Base-by-base conservation (phyloP, 2,888 invertebrate species). In the Lasioglossum villosulum region DNA sequence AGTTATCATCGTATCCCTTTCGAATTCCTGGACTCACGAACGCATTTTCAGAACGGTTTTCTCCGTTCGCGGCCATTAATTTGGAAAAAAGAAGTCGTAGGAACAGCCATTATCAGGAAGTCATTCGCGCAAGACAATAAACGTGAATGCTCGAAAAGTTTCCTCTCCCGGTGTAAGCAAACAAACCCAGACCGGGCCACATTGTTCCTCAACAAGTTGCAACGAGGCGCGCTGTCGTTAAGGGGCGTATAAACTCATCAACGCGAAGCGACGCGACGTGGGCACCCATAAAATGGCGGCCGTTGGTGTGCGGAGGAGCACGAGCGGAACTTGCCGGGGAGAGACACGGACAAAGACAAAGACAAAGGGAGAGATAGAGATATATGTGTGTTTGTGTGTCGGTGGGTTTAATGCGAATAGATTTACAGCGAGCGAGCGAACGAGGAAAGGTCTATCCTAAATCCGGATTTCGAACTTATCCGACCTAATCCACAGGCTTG, bases 401-500 rank as follows among this genome's bases (percentile, higher is more conserved):
- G 85, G 66, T 81, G 86, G 81, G 84, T 87, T 88, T 88, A 84
- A 90, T 34, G 84, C 78, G 63, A 75, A 71, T 48, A 59, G 77
- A 76, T 68, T 63, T 39, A 48, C 70, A 45, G 59, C 76, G 76
- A 39, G 68, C n/a, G 68, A 39, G 68, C 37, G 68, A 39, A 37
- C 75, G 81, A 14, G 75, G 45, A 82, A 76, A 79, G 79, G 73
- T 77, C 74, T 85, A 75, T 83, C 81, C 86, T 83, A 90, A 89
- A 90, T 90, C 90, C 89, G 88, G 82, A 88, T 86, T 89, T 52
- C 81, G 56, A 86, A 86, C 84, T 89, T 86, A 87, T 88, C 86
- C 90, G 27, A 82, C 81, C 78, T 88, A 88, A 90, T 90, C 91
- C 89, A 70, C 71, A 45, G 75, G 78, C 70, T 75, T 68, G 88